Base-by-base conservation (phyloP, 37 sponge, comb jelly and placozoan genomes). In the Eunapius fragilis region DNA sequence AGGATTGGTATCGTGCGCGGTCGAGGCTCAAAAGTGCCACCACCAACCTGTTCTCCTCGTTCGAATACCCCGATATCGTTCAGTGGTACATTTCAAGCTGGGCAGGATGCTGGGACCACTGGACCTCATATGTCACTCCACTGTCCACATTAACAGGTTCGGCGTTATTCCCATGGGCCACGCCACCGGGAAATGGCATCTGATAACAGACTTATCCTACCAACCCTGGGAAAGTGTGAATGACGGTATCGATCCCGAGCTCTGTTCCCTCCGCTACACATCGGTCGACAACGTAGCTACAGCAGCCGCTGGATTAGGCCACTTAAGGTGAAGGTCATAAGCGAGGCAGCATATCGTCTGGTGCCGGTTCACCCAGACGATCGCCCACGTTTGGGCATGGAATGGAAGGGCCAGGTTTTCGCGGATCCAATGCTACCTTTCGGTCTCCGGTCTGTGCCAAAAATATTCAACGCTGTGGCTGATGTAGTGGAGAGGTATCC, bases 301-400 rank as follows among this genome's bases (percentile, higher is more conserved):
- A 10, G 49, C 37, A 26, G 25, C 49, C 14, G 27, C 37, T 2
- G 25, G 48, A 7, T 24, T 25, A 23, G 82, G 78, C 67, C 37
- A 48, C 78, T 69, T 14, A 68, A 75, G 31, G 77, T 72, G 10
- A 74, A 88, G 31, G 23, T 88, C 22, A 85, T 84, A 68, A 79
- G 83, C 27, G 49, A 89, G 41, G 23, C 25, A 27, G 80, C 89
- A 2, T 89, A 78, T 71, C 73, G 85, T 23, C 3, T 82, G 26
- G 47, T 82, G 25, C 89, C 89, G 26, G 89, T 88, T 26, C 85
- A 84, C 68, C 85, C 89, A 31, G 68, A 77, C 30, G 85, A 89
- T 68, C 33, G 89, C 37, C 69, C 24, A 37, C 67, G 50, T 0
- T 37, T 84, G 71, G 90, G 81, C 6, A 80, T 85, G 86, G 23